These are phyloP conservation scores for Aphidius colemani DNA, from an alignment of 2,888 invertebrate species.

Conservation along the genomic window DNA sequence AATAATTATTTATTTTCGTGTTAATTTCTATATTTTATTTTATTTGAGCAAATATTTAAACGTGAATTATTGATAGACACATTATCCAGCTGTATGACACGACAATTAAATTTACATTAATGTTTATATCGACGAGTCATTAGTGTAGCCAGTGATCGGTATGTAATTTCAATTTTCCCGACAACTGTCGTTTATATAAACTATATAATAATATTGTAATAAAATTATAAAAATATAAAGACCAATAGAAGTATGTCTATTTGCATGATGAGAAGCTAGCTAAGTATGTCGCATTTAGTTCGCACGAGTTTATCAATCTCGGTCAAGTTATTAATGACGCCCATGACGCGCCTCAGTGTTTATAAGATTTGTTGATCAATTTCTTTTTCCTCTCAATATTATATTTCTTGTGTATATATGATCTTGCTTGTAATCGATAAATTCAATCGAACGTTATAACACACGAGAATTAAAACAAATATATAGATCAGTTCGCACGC, in stretches of 20 bases:
- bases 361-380: slow-evolving; percentile 2
- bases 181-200: no score
- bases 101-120: not conserved
- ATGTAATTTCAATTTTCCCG: slow-evolving; percentile 34
- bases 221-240: no score
- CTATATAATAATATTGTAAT: no score
- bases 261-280: not conserved
- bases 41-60: not conserved
- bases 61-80: no score
- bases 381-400: not conserved
- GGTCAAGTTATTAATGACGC: slow-evolving; percentile 35
- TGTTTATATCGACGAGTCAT: slow-evolving; percentile 17
- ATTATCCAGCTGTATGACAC: no score
- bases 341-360: slow-evolving; percentile 18
- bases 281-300: slow-evolving; percentile 37
- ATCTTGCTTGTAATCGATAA: not conserved
- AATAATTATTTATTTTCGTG: no score
- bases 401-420: not conserved
- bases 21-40: not conserved
- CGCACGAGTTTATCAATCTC: slow-evolving; percentile 38
- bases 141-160: slow-evolving; percentile 29
- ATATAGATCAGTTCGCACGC: slow-evolving; percentile 15
- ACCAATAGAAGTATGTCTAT: no score
- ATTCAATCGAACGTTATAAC: no score
- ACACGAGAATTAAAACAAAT: slow-evolving; percentile 12